Percentiles rank a stretch among this genome's conserved stretches.
Conservation (phyloP, 1,140 invertebrate genomes). For the Heliconius hermathena region DNA sequence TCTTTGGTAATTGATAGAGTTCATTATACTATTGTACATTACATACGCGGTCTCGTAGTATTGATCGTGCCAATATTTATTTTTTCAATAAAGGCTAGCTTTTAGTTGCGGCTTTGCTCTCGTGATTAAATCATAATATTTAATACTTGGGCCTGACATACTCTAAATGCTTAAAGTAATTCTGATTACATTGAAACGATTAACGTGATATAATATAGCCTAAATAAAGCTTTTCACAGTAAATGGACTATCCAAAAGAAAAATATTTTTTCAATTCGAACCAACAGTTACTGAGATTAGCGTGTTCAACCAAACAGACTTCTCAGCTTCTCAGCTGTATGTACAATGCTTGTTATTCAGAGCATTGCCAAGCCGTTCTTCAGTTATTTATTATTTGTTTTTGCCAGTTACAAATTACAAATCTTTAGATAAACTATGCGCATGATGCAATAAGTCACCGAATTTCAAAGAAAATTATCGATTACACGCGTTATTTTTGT, state of each 20-base stretch:
- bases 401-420: constrained; percentile 9
- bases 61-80: neutral
- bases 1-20: neutral
- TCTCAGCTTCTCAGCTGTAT: neutral
- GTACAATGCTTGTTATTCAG: neutral
- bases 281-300: too few species aligned
- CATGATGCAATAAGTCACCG: constrained; percentile 6
- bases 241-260: too few species aligned
- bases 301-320: neutral
- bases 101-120: too few species aligned
- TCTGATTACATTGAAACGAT: too few species aligned
- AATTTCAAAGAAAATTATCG: neutral
- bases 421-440: neutral
- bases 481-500: constrained; percentile 1
- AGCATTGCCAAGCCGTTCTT: neutral
- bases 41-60: neutral
- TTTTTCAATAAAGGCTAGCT: neutral
- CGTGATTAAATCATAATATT: too few species aligned
- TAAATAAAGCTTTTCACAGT: too few species aligned
- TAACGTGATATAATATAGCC: too few species aligned
- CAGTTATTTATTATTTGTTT: constrained; percentile 11
- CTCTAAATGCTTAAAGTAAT: too few species aligned
- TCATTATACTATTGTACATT: neutral
- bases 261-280: too few species aligned
- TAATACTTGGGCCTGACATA: too few species aligned